Evolutionary conservation across 2,113 vertebrate species (phyloP).

Genomic region (Pogonocichla stellata): DNA sequence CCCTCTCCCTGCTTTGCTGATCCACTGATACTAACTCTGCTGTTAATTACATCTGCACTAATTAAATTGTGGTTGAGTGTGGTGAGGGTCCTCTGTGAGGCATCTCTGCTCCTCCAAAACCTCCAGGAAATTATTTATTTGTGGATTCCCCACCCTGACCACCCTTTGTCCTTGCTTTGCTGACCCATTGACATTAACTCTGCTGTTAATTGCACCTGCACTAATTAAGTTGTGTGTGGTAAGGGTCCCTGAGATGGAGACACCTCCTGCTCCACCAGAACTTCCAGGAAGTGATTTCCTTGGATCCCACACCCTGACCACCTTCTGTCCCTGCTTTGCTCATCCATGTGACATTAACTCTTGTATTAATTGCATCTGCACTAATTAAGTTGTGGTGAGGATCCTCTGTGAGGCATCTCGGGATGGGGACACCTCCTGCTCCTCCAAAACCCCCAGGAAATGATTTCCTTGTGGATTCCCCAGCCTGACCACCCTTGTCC

Average conservation of each 20-base stretch:
- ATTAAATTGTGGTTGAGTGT: neutral
- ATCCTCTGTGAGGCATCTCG: fast-evolving
- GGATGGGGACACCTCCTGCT: neutral
- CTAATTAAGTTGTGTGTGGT: neutral
- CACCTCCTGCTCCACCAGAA: neutral
- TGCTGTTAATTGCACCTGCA: neutral
- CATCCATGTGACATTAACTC: fast-evolving
- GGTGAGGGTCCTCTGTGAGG: neutral
- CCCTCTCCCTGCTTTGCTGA: neutral
- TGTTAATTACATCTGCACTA: neutral
- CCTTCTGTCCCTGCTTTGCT: neutral
- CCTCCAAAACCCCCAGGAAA: neutral
- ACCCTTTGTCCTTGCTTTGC: neutral
- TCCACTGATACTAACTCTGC: neutral
- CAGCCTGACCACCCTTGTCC: neutral
- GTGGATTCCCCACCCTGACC: neutral
- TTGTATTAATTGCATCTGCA: fast-evolving
- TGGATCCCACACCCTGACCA: neutral
- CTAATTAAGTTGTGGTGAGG: neutral
- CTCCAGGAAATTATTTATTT: neutral
- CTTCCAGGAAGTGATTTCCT: neutral
- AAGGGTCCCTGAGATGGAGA: neutral
- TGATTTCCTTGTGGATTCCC: neutral
- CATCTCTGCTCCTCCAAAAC: neutral
- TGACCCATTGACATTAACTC: neutral